Percentiles rank a stretch among this genome's conserved stretches.
phyloP scores from a whole-genome alignment of 1,140 invertebrate species.

The Coptotermes formosanus region DNA sequence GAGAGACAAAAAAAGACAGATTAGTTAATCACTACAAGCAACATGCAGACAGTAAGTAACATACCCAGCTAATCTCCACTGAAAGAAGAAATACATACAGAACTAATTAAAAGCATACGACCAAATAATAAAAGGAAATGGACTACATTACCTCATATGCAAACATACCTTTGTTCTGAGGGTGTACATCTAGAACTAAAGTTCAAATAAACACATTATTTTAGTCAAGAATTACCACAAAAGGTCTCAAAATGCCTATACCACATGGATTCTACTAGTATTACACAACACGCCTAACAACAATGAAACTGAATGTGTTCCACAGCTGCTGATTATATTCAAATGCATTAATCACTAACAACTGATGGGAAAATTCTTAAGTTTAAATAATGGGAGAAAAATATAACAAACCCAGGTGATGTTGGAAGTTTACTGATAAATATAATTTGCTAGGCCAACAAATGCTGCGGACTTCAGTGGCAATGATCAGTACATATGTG shows the following conservation, averaged over 20 bases:
- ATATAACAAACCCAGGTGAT: no score
- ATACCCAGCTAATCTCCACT: background rate
- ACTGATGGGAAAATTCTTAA: no score
- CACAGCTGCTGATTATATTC: background rate
- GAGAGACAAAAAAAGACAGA: background rate
- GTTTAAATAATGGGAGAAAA: no score
- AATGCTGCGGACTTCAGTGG: no score
- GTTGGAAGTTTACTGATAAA: no score
- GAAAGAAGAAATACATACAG: background rate
- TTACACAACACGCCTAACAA: background rate
- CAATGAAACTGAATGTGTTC: background rate
- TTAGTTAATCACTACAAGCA: background rate
- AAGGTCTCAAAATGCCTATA: background rate
- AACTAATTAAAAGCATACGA: background rate
- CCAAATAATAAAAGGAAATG: background rate
- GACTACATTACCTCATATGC: background rate
- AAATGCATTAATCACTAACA: no score
- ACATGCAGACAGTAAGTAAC: background rate
- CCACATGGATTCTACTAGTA: background rate
- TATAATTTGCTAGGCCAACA: no score
- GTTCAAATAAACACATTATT: slow-evolving; percentile 17
- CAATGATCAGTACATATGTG: no score
- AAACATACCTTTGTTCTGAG: slow-evolving; percentile 4
- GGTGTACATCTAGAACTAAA: background rate
- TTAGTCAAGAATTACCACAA: background rate